These are phyloP conservation scores for Enteromius unitaeniatus DNA, from an alignment of 2,797 vertebrate genomes.

Conservation along the genomic window DNA sequence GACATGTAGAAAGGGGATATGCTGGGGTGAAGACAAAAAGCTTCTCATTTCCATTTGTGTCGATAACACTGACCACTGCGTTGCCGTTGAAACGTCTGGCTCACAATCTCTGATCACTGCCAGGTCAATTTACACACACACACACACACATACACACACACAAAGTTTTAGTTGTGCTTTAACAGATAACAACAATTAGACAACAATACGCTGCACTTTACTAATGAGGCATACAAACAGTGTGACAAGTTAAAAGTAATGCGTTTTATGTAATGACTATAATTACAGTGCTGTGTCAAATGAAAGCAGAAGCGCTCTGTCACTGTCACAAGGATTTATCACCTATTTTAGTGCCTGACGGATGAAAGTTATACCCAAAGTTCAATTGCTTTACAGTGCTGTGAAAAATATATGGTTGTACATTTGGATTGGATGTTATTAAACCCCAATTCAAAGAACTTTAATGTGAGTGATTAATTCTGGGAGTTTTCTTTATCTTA, in stretches of 20 bases:
- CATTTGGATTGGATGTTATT: background rate
- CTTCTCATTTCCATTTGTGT: background rate
- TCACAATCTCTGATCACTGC: background rate
- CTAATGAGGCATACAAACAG: background rate
- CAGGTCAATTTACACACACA: background rate
- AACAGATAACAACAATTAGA: constrained; percentile 8
- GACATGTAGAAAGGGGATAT: constrained; percentile 18
- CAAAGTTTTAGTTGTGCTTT: background rate
- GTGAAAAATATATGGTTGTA: background rate
- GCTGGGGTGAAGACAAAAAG: constrained; percentile 3
- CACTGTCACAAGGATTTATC: constrained; percentile 16
- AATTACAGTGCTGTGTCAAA: constrained; percentile 25
- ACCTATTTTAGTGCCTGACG: background rate
- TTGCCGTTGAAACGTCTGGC: background rate
- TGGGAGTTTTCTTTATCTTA: background rate
- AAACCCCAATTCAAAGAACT: background rate
- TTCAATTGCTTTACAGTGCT: background rate
- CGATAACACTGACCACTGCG: background rate
- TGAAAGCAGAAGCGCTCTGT: constrained; percentile 10
- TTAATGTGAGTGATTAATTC: background rate
- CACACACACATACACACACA: background rate
- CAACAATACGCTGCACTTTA: constrained; percentile 7
- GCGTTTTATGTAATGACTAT: background rate
- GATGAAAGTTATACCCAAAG: background rate
- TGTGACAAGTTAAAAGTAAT: constrained; percentile 3